Evolutionary conservation across 2,888 invertebrate species (phyloP), one percentile per base, ranked within the genome.

Genomic region (Agapostemon virescens): DNA sequence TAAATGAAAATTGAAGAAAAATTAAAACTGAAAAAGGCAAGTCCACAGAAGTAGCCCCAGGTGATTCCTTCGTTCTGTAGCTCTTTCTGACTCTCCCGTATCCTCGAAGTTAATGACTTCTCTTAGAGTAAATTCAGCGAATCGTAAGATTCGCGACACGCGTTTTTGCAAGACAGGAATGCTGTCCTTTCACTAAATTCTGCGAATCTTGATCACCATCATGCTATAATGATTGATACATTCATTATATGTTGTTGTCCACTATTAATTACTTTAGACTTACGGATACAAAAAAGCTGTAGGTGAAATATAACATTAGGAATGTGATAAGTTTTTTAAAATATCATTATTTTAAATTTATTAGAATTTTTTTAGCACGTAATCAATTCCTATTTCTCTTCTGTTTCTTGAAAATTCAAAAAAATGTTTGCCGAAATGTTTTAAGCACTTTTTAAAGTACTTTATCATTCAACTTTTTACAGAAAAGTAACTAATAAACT

Each of bases 21-120:
- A 49, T 49, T 49, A n/a, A 49, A n/a, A 49, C n/a, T n/a, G 49
- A n/a, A 49, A 49, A n/a, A 49, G 49, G 49, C n/a, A n/a, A 49
- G 49, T 49, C 9, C 49, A n/a, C 49, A 11, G n/a, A 49, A 49
- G 49, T 49, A 49, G 49, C n/a, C 49, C n/a, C n/a, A 49, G 49
- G n/a, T n/a, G 49, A 49, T 49, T 49, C 49, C n/a, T 3, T 20
- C n/a, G n/a, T 49, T n/a, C 9, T n/a, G 49, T 2, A 49, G n/a
- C n/a, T n/a, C n/a, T 49, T 49, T 20, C n/a, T n/a, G 49, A 9
- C n/a, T 49, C n/a, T 49, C 9, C 45, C 20, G n/a, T 45, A 45
- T n/a, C n/a, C n/a, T n/a, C n/a, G 49, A 3, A n/a, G 49, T 49
- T 49, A 49, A 49, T 49, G 49, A 20, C 49, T n/a, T n/a, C n/a